These are phyloP conservation scores for Microcebus lehilahytsara DNA, from an alignment of 2,113 vertebrate genomes.

Conservation along the genomic window DNA sequence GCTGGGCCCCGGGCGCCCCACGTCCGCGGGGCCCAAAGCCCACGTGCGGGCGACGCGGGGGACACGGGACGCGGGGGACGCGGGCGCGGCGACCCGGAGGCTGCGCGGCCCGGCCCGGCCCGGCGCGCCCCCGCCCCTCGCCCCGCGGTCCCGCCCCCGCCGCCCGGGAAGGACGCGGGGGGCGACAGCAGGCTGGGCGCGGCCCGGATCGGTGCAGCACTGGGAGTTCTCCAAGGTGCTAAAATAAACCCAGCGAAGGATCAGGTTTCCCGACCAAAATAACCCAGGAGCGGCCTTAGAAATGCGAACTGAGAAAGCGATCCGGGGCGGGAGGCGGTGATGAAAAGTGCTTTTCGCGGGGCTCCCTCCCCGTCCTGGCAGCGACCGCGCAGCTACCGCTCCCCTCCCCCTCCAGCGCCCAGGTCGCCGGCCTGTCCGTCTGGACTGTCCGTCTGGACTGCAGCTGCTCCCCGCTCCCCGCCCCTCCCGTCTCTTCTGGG, in stretches of 20 bases:
- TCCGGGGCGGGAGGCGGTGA: neutral
- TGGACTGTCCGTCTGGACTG: too few relatives aligned
- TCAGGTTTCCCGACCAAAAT: constrained; percentile 83
- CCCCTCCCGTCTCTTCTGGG: neutral
- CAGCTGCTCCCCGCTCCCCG: neutral
- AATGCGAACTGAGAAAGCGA: constrained; percentile 48
- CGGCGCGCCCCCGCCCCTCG: too few relatives aligned
- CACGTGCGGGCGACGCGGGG: fast-evolving
- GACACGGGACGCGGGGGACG: too few relatives aligned
- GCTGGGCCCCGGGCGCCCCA: neutral
- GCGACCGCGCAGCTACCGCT: neutral
- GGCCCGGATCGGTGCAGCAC: constrained; percentile 44
- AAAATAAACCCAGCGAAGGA: constrained; percentile 69
- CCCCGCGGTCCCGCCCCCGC: neutral
- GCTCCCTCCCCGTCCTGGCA: neutral
- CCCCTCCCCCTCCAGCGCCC: neutral
- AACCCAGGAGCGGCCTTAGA: constrained; percentile 63
- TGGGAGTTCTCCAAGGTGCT: constrained; percentile 78
- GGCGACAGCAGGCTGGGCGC: neutral
- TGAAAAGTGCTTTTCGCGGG: neutral
- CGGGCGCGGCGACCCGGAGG: neutral
- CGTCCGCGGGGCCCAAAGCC: neutral
- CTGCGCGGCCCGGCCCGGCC: too few relatives aligned
- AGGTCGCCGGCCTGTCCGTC: neutral
- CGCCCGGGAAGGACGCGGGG: neutral